Evolutionary conservation across 2,888 invertebrate genomes (phyloP).

Genomic region (Phortica okadai): DNA sequence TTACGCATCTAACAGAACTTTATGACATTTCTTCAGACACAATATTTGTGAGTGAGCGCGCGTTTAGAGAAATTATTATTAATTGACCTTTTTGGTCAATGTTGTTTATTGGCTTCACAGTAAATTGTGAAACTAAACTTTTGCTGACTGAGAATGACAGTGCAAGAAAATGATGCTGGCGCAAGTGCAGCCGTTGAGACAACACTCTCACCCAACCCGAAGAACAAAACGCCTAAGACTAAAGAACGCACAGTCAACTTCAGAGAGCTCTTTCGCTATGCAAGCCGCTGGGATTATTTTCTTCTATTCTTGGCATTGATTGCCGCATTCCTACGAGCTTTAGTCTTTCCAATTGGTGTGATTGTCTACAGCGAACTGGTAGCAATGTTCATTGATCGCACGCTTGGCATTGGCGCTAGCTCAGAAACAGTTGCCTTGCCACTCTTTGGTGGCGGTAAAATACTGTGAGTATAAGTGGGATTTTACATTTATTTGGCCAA

Average conservation of each 20-base stretch:
- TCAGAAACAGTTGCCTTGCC: slow-evolving; percentile 78
- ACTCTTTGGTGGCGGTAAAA: slow-evolving; percentile 81
- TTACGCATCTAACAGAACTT: not conserved
- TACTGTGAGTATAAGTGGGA: slow-evolving; percentile 75
- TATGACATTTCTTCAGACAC: not conserved
- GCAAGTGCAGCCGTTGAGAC: slow-evolving; percentile 40
- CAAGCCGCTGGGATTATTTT: slow-evolving; percentile 79
- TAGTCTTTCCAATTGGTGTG: slow-evolving; percentile 81
- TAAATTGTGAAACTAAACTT: not conserved
- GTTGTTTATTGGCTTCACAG: slow-evolving; percentile 45
- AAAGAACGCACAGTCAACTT: slow-evolving; percentile 56
- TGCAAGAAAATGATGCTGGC: slow-evolving; percentile 35
- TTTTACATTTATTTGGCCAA: not conserved
- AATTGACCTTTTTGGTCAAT: slow-evolving; percentile 63
- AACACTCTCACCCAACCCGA: not conserved
- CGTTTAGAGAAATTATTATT: slow-evolving; percentile 47
- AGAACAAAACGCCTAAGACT: slow-evolving; percentile 32
- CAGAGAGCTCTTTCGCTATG: slow-evolving; percentile 78
- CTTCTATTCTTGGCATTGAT: slow-evolving; percentile 78
- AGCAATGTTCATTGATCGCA: slow-evolving; percentile 82
- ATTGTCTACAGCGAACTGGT: slow-evolving; percentile 85
- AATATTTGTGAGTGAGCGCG: not conserved
- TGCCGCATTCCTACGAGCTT: slow-evolving; percentile 79
- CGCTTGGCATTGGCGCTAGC: slow-evolving; percentile 79
- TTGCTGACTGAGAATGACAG: slow-evolving; percentile 16